Evolutionary conservation across 35 echinoderm and acorn worm genomes (phyloP).

Genomic region (Stichopus chloronotus): DNA sequence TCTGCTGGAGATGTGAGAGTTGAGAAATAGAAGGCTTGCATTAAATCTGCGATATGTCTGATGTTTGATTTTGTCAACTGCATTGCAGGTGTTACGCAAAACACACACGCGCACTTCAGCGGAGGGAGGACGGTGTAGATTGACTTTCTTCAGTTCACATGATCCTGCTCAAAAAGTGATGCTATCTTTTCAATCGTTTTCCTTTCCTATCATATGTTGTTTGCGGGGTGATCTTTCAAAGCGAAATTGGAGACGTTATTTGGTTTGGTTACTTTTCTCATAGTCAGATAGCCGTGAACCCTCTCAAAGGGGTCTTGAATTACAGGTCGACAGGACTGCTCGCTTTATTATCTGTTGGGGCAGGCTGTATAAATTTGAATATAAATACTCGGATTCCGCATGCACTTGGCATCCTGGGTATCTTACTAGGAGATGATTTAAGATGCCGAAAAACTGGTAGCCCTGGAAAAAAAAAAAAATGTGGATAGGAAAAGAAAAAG

Average conservation of each 20-base stretch:
- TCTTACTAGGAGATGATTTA: neutral
- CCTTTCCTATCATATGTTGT: neutral
- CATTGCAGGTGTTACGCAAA: too few relatives aligned
- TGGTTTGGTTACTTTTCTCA: neutral
- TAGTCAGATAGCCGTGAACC: constrained; percentile 18
- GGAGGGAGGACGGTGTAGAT: neutral
- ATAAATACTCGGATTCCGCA: constrained; percentile 6
- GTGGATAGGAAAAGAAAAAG: too few relatives aligned
- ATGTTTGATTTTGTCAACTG: too few relatives aligned
- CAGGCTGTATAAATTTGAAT: constrained; percentile 52
- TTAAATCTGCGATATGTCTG: too few relatives aligned
- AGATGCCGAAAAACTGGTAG: neutral
- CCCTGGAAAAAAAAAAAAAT: too few relatives aligned
- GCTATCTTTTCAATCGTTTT: neutral
- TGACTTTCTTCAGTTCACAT: neutral
- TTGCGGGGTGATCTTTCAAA: constrained; percentile 29
- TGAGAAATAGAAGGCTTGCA: too few relatives aligned
- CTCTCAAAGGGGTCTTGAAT: constrained; percentile 30
- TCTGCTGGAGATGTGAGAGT: too few relatives aligned
- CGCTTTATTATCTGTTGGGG: constrained; percentile 41
- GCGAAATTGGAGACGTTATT: constrained; percentile 33
- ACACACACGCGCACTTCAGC: too few relatives aligned
- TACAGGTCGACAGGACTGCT: constrained; percentile 24
- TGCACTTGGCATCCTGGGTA: constrained; percentile 10
- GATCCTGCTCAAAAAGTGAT: neutral